These are phyloP conservation scores for Drosophila dunni DNA, from an alignment of 1,140 invertebrate species.

Conservation along the genomic window DNA sequence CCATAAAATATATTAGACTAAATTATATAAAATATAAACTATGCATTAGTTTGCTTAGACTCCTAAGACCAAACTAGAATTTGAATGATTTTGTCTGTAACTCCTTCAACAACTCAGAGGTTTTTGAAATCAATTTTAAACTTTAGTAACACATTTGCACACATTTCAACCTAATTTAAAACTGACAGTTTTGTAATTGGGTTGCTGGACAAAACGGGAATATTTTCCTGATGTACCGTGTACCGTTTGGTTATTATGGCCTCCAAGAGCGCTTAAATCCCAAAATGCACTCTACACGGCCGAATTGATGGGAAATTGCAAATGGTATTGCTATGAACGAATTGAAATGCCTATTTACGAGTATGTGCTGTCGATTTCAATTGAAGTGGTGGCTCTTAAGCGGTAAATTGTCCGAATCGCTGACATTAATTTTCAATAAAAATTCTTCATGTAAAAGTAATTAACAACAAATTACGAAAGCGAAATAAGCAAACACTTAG, in stretches of 20 bases:
- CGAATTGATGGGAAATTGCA: slow-evolving; percentile 44
- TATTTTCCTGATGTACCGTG: neutral
- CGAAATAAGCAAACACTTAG: slow-evolving; percentile 66
- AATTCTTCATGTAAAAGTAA: slow-evolving; percentile 62
- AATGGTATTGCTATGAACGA: slow-evolving; percentile 50
- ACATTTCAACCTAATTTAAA: too few species aligned
- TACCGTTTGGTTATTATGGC: neutral
- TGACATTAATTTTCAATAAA: slow-evolving; percentile 77
- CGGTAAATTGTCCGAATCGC: slow-evolving; percentile 47
- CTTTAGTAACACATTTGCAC: too few species aligned
- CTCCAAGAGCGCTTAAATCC: neutral
- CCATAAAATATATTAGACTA: too few species aligned
- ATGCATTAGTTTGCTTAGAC: neutral
- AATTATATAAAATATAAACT: too few species aligned
- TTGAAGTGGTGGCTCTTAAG: slow-evolving; percentile 35
- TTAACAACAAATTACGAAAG: slow-evolving; percentile 75
- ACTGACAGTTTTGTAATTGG: too few species aligned
- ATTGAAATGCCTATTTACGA: slow-evolving; percentile 61
- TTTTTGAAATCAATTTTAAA: too few species aligned
- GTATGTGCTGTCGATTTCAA: slow-evolving; percentile 57
- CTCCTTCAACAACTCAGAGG: too few species aligned
- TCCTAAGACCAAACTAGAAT: neutral
- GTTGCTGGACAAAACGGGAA: neutral
- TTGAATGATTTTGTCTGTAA: too few species aligned
- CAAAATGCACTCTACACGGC: slow-evolving; percentile 49